Evolutionary conservation across 2,888 invertebrate species (phyloP).

Genomic region (Leucophenga montana): DNA sequence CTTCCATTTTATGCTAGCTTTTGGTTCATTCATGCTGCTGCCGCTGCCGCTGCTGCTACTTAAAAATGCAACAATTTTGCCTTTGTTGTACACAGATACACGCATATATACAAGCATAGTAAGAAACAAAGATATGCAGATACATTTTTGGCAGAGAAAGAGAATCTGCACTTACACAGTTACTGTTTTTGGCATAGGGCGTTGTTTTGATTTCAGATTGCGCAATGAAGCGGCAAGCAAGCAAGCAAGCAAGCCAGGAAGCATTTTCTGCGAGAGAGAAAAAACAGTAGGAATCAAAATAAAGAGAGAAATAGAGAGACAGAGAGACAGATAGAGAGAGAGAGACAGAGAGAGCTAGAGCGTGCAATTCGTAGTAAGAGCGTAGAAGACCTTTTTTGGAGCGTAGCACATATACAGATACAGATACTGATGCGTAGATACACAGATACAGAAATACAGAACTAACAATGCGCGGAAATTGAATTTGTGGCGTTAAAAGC

Average conservation of each 20-base stretch:
- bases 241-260: no score
- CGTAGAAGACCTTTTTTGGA: neutral
- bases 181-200: slow-evolving; percentile 50
- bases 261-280: slow-evolving; percentile 1
- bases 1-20: no score
- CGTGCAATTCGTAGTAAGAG: slow-evolving; percentile 37
- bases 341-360: slow-evolving; percentile 35
- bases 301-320: no score
- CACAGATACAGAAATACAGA: neutral
- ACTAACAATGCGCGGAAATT: slow-evolving; percentile 61
- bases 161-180: neutral
- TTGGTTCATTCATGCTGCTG: slow-evolving; percentile 16
- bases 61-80: slow-evolving; percentile 9
- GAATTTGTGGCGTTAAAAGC: slow-evolving; percentile 61
- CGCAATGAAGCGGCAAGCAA: slow-evolving; percentile 51
- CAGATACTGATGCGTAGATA: neutral
- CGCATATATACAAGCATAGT: no score
- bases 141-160: slow-evolving; percentile 25
- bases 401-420: neutral
- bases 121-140: neutral
- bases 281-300: no score
- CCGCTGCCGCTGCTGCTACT: slow-evolving; percentile 9
- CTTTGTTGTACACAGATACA: slow-evolving; percentile 26
- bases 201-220: slow-evolving; percentile 64
- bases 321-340: no score